Percentiles rank a stretch among this genome's conserved stretches.
Evolutionary conservation across 37 sponge, comb jelly and placozoan genomes (phyloP).

Genomic region (Cliona cf. orientalis): DNA sequence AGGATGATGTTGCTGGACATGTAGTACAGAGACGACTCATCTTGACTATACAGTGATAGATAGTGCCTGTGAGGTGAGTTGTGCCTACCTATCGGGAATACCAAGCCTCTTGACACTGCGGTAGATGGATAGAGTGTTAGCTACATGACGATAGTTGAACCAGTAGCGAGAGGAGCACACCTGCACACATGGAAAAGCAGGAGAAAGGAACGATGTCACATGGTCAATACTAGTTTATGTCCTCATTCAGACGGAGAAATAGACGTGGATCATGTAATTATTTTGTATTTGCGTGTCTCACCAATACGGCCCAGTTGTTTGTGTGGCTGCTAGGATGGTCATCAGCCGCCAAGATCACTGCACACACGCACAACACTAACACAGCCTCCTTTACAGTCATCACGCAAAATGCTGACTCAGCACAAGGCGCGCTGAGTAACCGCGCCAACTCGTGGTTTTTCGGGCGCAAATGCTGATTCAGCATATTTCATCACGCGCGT

Average conservation of each 20-base stretch:
- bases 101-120: constrained; percentile 97
- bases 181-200: constrained; percentile 16
- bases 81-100: constrained; percentile 85
- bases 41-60: not conserved
- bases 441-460: too few species aligned
- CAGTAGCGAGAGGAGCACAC: constrained; percentile 95
- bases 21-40: too few species aligned
- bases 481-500: too few species aligned
- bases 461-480: too few species aligned
- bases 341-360: too few species aligned
- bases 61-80: not conserved
- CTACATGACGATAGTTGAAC: constrained; percentile 99
- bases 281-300: constrained; percentile 27
- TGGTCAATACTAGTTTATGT: not conserved
- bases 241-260: not conserved
- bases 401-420: too few species aligned
- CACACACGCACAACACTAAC: too few species aligned
- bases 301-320: constrained; percentile 99
- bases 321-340: constrained; percentile 78
- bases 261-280: not conserved
- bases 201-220: not conserved
- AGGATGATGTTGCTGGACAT: constrained; percentile 95
- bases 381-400: too few species aligned
- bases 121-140: constrained; percentile 96
- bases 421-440: too few species aligned